Base-by-base conservation (phyloP, 1,140 invertebrate genomes). In the Pseudomyrmex flavicornis region DNA sequence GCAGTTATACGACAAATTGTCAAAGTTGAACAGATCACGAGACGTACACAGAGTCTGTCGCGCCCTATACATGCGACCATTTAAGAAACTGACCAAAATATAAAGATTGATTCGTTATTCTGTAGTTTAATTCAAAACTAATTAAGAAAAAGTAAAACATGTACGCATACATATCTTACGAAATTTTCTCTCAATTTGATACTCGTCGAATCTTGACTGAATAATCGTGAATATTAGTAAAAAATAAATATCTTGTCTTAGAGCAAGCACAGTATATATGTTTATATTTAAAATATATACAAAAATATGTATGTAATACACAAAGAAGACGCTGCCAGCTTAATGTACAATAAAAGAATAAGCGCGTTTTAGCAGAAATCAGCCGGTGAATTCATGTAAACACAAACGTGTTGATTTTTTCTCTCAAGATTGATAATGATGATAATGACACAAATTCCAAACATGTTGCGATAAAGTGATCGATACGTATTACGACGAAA, bases 41-140 rank as follows among this genome's bases (percentile, higher is more conserved):
- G n/a, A 12, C 17, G 46, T 54, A 20, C 20, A 13, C 5, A 54
- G 22, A 54, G 50, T 13, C n/a, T 22, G 13, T 22, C 66, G 50
- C 66, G 8, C 13, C 2, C 12, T 17, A 48, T 9, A 50, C 66
- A 20, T n/a, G 44, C 12, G 44, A 20, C 48, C 65, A 22, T 70
- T 56, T 54, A 9, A 9, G 52, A 15, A 22, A 48, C 22, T 54
- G 68, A 70, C 13, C 8, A 70, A 15, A 66, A 26, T 70, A 54
- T 10, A 1, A 70, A 70, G 68, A 70, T 22, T 70, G 68, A 56
- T 54, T 69, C n/a, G 15, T 35, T 54, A 69, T 69, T 22, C 20
- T 8, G 20, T 15, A 13, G n/a, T 54, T 26, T 26, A 69, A 54
- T 54, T 54, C 4, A 13, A 52, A 52, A 35, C 35, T 15, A 7